Evolutionary conservation across 2,888 invertebrate genomes (phyloP), one percentile per base, ranked within the genome.

Genomic region (Phanerotoma sp.): DNA sequence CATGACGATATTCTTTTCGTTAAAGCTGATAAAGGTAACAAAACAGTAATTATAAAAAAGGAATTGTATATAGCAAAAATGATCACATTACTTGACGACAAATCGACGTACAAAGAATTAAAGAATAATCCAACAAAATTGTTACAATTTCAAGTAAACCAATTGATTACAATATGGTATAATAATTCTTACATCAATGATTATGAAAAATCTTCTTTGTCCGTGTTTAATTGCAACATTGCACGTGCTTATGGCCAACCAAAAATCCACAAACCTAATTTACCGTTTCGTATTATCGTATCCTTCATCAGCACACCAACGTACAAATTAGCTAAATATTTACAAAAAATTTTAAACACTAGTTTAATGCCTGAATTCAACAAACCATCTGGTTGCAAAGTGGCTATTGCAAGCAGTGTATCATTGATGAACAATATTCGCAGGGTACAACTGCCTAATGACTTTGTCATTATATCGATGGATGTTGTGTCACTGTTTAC

Each of bases 1-100:
- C 25, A 57, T 30, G 52, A 52, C 5, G 45, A 57, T 10, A 38
- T 57, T 18, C 7, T 53, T 28, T 57, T 57, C 33, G 28, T 50
- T 3, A 53, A 53, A 35, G 50, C 53, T 21, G 57, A 57, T 21
- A 57, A 57, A 38, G 53, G 57, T 3, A 57, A 57, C 30, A 38
- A 45, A 5, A 57, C 53, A 7, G 57, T 57, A 2, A 32, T 42
- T 10, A 16, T 57, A 1, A 15, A 32, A 10, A 42, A 18, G 15
- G 13, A 52, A 1, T 15, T 38, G 4, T 56, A 56, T 13, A 37
- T 49, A 7, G 13, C 30, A 6, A 56, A 56, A 49, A 56, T 56
- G 56, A 35, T 44, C 11, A 40, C 22, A 6, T 16, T 49, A 18
- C 32, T 56, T 9, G 13, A 20, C 3, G 53, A 57, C 15, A 9